Percentiles rank a stretch among this genome's conserved stretches.
Evolutionary conservation across 1,140 invertebrate genomes (phyloP).

Genomic region (Diachasma alloeum): DNA sequence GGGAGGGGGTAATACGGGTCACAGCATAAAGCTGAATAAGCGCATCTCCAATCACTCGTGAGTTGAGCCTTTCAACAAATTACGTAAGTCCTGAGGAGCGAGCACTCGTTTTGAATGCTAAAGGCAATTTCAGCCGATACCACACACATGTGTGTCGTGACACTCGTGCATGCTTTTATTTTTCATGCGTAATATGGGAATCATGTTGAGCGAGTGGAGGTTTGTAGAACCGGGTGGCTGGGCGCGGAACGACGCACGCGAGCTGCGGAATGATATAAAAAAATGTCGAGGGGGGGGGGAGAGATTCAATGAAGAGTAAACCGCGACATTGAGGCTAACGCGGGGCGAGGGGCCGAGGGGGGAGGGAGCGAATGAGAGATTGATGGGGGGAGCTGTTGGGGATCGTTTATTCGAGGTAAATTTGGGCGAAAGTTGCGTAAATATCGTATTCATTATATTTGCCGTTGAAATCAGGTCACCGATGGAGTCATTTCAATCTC

Average conservation of each 20-base stretch:
- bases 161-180: not conserved
- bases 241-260: too few species aligned
- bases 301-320: conserved; percentile 13
- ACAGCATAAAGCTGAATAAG: conserved; percentile 56
- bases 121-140: not conserved
- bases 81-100: conserved; percentile 52
- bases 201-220: too few species aligned
- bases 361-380: not conserved
- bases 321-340: conserved; percentile 26
- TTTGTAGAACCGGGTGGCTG: too few species aligned
- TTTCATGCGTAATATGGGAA: too few species aligned
- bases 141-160: not conserved
- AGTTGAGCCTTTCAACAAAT: conserved; percentile 44
- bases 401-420: conserved; percentile 46
- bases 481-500: not conserved
- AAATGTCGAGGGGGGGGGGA: not conserved
- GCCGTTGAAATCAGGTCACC: not conserved
- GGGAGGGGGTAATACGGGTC: conserved; percentile 48
- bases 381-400: not conserved
- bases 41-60: conserved; percentile 34
- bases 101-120: conserved; percentile 53
- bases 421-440: conserved; percentile 53
- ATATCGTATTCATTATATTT: conserved; percentile 1
- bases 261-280: not conserved
- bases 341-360: not conserved